Evolutionary conservation across 2,888 invertebrate species (phyloP).

Genomic region (Tillus elongatus): DNA sequence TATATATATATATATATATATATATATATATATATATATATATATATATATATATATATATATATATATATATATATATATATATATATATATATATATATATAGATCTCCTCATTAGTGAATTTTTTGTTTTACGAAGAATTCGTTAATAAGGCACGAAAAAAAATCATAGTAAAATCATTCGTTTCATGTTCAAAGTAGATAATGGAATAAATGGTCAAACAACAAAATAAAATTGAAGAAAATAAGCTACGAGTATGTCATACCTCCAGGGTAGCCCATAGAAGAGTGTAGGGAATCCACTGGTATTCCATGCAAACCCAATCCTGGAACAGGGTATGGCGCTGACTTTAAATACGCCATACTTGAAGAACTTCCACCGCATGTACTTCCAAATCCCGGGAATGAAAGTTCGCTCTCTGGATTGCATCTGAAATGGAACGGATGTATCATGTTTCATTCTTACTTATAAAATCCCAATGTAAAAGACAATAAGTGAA

Average conservation of each 20-base stretch:
- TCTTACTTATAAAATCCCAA: conserved; percentile 12
- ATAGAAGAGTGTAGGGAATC: conserved; percentile 58
- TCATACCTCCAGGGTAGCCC: conserved; percentile 51
- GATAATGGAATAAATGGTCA: too few species aligned
- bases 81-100: conserved; percentile 4
- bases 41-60: conserved; percentile 5
- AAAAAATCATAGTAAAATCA: too few species aligned
- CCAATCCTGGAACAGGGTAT: conserved; percentile 49
- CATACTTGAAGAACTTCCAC: conserved; percentile 47
- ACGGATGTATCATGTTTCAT: too few species aligned
- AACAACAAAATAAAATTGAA: too few species aligned
- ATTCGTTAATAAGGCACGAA: background rate
- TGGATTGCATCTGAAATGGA: conserved; percentile 48
- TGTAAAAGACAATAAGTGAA: conserved; percentile 9
- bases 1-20: too few species aligned
- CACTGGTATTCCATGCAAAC: conserved; percentile 50
- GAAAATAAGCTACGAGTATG: too few species aligned
- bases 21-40: conserved; percentile 5
- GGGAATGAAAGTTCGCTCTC: conserved; percentile 52
- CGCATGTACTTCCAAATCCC: conserved; percentile 49
- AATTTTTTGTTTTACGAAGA: too few species aligned
- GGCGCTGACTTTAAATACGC: conserved; percentile 52
- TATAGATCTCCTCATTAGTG: too few species aligned
- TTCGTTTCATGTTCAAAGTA: too few species aligned
- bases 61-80: conserved; percentile 5